Conservation (phyloP, 2,113 vertebrate species). For the Tor tambroides region DNA sequence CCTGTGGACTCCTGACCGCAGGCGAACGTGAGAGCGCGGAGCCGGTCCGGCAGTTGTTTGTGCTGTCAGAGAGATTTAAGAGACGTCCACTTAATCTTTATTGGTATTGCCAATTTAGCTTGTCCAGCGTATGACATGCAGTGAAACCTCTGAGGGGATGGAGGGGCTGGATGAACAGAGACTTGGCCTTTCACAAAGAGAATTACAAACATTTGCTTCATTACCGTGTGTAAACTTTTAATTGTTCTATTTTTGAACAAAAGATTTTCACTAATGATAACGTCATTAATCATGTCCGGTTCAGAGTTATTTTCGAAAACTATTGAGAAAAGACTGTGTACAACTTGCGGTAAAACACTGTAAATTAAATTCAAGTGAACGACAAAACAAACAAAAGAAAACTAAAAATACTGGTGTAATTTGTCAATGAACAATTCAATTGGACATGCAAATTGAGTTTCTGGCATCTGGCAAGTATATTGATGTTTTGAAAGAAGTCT, state of each 20-base stretch:
- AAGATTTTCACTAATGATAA: constrained; percentile 42
- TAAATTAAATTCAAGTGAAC: not conserved
- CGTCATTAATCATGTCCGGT: constrained; percentile 21
- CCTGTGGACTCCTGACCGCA: not conserved
- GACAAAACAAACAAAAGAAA: not conserved
- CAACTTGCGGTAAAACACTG: not conserved
- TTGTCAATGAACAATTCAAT: not conserved
- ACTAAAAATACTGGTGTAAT: not conserved
- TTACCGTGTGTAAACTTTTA: constrained; percentile 15
- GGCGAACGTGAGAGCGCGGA: constrained; percentile 35
- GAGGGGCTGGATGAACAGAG: constrained; percentile 36
- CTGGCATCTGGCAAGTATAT: no score
- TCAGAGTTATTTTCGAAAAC: not conserved
- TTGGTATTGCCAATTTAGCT: constrained; percentile 61
- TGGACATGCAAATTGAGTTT: not conserved
- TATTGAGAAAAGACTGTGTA: not conserved
- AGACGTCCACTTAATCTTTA: constrained; percentile 66
- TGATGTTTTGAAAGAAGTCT: no score
- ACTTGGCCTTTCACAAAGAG: constrained; percentile 50
- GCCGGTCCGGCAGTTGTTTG: constrained; percentile 69
- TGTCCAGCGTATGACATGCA: constrained; percentile 52
- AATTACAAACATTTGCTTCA: constrained; percentile 42
- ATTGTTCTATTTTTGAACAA: not conserved
- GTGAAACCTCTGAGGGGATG: constrained; percentile 23
- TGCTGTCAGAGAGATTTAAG: constrained; percentile 62